Percentiles rank a stretch among this genome's conserved stretches.
These are phyloP conservation scores for Adrianichthys oophorus DNA, from an alignment of 2,797 vertebrate species.

Conservation along the genomic window DNA sequence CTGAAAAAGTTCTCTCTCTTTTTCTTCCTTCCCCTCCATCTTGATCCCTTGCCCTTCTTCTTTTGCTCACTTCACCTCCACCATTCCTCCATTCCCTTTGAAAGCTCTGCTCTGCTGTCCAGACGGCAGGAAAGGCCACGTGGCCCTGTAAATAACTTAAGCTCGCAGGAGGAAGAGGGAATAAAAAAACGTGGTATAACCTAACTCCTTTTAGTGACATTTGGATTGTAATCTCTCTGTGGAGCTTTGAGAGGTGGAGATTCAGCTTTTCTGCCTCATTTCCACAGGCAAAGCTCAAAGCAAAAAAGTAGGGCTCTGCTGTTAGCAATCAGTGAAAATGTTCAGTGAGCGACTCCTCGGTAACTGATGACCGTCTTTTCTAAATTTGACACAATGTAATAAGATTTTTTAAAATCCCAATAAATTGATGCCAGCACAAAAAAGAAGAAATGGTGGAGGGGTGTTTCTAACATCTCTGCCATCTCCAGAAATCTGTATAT, in stretches of 20 bases:
- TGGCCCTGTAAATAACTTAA: slow-evolving; percentile 69
- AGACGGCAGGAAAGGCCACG: slow-evolving; percentile 36
- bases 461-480: background rate
- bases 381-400: slow-evolving; percentile 35
- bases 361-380: slow-evolving; percentile 38
- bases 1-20: slow-evolving; percentile 51
- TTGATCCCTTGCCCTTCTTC: slow-evolving; percentile 45
- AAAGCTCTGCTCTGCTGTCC: slow-evolving; percentile 19
- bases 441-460: background rate
- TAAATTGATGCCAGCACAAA: slow-evolving; percentile 5
- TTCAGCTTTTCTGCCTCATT: slow-evolving; percentile 22
- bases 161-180: slow-evolving; percentile 47
- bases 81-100: slow-evolving; percentile 18
- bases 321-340: slow-evolving; percentile 44
- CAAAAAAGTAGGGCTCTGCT: slow-evolving; percentile 24
- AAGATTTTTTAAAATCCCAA: slow-evolving; percentile 20
- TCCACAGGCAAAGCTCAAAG: slow-evolving; percentile 10
- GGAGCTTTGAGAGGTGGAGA: slow-evolving; percentile 30
- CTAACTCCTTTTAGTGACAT: slow-evolving; percentile 54
- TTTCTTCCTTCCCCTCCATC: slow-evolving; percentile 50
- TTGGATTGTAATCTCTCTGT: slow-evolving; percentile 49
- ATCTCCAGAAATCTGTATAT: too few relatives aligned
- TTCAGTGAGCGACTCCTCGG: slow-evolving; percentile 46
- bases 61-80: slow-evolving; percentile 39
- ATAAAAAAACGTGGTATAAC: slow-evolving; percentile 47